A percentile compares a stretch with the other conserved stretches of the same genome.
Conservation (phyloP, 2,113 vertebrate genomes). For the Zonotrichia leucophrys region DNA sequence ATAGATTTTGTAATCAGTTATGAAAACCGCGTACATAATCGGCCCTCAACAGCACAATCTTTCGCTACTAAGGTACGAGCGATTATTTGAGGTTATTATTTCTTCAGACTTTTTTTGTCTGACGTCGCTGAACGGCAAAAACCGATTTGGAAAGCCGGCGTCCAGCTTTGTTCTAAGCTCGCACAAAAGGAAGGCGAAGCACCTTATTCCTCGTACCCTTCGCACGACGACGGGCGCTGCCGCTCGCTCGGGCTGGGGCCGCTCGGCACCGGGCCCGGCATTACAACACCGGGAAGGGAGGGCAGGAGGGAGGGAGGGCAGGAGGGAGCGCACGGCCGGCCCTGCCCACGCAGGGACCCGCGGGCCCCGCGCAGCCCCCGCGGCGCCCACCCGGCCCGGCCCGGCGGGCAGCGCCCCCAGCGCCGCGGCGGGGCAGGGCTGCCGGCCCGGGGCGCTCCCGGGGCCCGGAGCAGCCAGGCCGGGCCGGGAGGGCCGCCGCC, state of each 20-base stretch:
- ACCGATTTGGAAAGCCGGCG: rapidly evolving
- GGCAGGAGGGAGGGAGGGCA: not conserved
- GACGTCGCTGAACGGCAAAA: not conserved
- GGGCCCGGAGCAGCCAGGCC: too few species aligned
- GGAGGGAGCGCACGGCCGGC: not conserved
- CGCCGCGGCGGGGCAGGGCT: too few species aligned
- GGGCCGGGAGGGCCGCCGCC: too few species aligned
- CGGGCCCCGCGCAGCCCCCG: not conserved
- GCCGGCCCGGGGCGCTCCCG: too few species aligned
- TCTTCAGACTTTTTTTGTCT: not conserved
- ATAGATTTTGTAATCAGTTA: not conserved
- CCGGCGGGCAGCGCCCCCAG: not conserved
- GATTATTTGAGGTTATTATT: not conserved
- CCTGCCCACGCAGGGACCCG: not conserved
- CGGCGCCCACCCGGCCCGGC: not conserved
- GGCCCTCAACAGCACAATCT: not conserved
- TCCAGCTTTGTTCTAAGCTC: not conserved
- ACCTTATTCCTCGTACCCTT: not conserved
- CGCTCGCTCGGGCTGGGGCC: not conserved
- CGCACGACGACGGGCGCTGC: not conserved
- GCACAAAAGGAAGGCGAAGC: not conserved
- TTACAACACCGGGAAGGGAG: not conserved
- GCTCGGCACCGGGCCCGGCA: constrained; percentile 9
- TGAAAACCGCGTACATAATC: not conserved
- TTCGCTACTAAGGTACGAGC: not conserved